Evolutionary conservation across 2,113 vertebrate genomes (phyloP).

Genomic region (Colius striatus): DNA sequence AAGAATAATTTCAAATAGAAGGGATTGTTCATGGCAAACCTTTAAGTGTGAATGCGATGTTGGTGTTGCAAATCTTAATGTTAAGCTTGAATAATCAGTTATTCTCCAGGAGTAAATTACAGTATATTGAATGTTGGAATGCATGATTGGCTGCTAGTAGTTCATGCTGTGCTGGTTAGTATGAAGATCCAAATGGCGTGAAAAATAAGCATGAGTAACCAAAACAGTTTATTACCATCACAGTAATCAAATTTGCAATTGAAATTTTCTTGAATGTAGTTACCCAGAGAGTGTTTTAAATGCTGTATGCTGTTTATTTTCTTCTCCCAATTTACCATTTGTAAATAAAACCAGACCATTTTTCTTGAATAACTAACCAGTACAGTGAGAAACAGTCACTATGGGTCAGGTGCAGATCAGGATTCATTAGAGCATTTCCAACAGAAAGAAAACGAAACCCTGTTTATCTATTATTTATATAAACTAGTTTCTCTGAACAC

Average conservation of each 20-base stretch:
- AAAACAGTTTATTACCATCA: constrained; percentile 8
- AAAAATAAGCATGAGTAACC: constrained; percentile 18
- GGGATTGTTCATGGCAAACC: neutral
- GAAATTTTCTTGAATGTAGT: neutral
- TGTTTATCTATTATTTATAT: neutral
- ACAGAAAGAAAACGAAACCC: neutral
- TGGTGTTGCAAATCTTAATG: neutral
- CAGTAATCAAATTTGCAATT: constrained; percentile 37
- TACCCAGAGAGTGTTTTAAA: neutral
- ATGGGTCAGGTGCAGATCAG: neutral
- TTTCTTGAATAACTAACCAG: neutral
- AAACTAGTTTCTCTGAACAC: neutral
- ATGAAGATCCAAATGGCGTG: neutral
- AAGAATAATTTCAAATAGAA: constrained; percentile 14
- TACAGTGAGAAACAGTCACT: neutral
- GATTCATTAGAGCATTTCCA: neutral
- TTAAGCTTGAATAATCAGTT: constrained; percentile 9
- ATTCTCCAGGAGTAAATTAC: neutral
- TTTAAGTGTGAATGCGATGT: neutral
- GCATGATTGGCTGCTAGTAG: neutral
- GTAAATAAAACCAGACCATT: neutral
- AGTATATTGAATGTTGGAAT: neutral
- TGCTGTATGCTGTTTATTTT: constrained; percentile 1
- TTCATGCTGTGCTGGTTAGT: constrained; percentile 18
- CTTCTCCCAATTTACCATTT: neutral